Percentiles rank a stretch among this genome's conserved stretches.
Evolutionary conservation across 2,113 vertebrate species (phyloP).

Genomic region (Rhynchopsitta pachyrhyncha): DNA sequence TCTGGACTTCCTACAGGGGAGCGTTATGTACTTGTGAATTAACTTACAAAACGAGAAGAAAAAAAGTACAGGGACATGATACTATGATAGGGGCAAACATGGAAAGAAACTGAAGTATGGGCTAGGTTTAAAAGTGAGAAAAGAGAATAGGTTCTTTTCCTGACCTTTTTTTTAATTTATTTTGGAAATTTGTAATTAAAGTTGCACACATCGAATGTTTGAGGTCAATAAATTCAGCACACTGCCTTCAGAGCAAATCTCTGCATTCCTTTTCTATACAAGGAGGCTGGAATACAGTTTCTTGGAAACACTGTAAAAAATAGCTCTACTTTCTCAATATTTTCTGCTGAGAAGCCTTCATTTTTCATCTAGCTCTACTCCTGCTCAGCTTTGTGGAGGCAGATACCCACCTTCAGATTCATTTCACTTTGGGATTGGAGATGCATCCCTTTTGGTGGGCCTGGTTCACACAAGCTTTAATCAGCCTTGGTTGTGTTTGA

Average conservation of each 20-base stretch:
- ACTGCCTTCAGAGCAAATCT: conserved; percentile 52
- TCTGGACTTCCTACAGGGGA: background rate
- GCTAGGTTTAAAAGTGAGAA: background rate
- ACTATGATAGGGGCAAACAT: background rate
- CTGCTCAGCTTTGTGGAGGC: background rate
- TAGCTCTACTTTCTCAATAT: background rate
- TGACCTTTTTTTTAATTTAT: conserved; percentile 11
- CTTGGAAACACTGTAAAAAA: conserved; percentile 22
- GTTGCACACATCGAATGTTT: conserved; percentile 33
- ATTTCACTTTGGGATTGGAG: background rate
- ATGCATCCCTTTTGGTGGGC: background rate
- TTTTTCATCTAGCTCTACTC: background rate
- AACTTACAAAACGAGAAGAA: background rate
- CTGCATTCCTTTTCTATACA: conserved; percentile 20
- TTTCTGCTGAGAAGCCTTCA: background rate
- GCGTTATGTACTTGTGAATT: background rate
- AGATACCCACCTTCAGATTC: background rate
- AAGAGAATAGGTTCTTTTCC: background rate
- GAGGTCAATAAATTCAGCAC: conserved; percentile 44
- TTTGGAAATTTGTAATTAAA: conserved; percentile 31
- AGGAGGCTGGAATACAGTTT: background rate
- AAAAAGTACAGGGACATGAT: background rate
- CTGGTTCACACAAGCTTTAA: background rate
- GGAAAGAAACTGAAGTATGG: background rate
- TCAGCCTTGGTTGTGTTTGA: background rate